A percentile compares a stretch with the other conserved stretches of the same genome.
phyloP scores from a whole-genome alignment of 37 sponge, comb jelly and placozoan species.

The Hormiphora californensis region DNA sequence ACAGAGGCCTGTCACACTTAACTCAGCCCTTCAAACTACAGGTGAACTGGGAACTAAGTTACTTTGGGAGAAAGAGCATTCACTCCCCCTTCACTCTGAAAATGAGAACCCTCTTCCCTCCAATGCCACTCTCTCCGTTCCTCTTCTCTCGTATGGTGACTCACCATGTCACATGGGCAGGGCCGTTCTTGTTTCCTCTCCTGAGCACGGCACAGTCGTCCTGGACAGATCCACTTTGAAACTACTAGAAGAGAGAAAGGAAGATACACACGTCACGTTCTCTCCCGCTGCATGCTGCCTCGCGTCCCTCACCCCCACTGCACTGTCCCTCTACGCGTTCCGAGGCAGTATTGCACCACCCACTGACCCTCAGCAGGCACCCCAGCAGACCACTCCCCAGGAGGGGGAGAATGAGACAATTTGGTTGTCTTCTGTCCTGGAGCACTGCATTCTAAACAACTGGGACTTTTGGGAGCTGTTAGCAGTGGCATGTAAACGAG shows the following conservation, averaged over 20 bases:
- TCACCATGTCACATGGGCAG: no score
- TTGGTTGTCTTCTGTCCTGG: constrained; percentile 25
- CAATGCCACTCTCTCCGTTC: not conserved
- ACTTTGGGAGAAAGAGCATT: constrained; percentile 19
- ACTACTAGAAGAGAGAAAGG: not conserved
- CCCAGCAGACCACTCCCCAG: no score
- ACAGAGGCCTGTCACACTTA: not conserved
- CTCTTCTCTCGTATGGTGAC: constrained; percentile 35
- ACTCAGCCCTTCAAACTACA: not conserved
- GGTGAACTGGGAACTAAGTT: not conserved
- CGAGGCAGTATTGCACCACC: no score
- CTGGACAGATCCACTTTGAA: not conserved
- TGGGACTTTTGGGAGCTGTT: constrained; percentile 35
- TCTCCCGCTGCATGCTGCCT: constrained; percentile 40
- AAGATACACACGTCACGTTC: not conserved
- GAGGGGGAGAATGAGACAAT: constrained; percentile 39
- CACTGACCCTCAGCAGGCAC: no score
- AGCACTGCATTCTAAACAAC: constrained; percentile 50
- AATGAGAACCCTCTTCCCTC: no score
- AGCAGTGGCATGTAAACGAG: constrained; percentile 15
- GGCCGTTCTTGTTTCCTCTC: not conserved
- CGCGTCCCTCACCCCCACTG: not conserved
- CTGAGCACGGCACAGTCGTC: not conserved
- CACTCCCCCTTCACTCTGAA: not conserved
- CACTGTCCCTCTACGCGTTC: constrained; percentile 9